A percentile compares a stretch with the other conserved stretches of the same genome.
Evolutionary conservation across 2,888 invertebrate species (phyloP).

Genomic region (Latrodectus hesperus): DNA sequence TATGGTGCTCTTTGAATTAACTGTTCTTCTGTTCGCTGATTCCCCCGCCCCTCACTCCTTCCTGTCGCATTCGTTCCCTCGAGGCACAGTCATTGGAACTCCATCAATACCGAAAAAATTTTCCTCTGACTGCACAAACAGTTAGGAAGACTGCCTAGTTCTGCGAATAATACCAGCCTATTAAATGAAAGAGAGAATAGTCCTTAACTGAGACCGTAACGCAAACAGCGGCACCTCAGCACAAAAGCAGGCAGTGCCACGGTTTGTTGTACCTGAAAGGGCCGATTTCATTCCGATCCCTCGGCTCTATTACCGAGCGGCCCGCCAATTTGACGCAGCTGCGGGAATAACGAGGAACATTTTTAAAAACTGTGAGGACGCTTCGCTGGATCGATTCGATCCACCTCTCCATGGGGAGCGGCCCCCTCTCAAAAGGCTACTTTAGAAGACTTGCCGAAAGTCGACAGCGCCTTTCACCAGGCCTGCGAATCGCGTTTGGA

Average conservation of each 20-base stretch:
- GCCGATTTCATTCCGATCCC: not conserved
- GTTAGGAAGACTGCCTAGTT: not conserved
- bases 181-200: constrained; percentile 18
- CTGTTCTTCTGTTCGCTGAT: too few relatives aligned
- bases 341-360: not conserved
- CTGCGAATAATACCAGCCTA: constrained; percentile 16
- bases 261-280: not conserved
- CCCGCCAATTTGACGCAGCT: not conserved
- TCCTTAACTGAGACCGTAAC: not conserved
- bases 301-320: not conserved
- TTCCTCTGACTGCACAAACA: constrained; percentile 10
- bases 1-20: too few relatives aligned
- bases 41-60: not conserved
- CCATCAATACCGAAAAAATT: not conserved
- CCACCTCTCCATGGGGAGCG: not conserved
- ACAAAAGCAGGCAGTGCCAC: not conserved
- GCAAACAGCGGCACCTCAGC: constrained; percentile 7
- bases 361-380: not conserved
- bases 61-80: not conserved
- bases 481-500: not conserved
- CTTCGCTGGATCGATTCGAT: not conserved
- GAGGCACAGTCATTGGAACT: not conserved
- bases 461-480: not conserved
- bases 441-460: not conserved
- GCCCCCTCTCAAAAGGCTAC: not conserved